phyloP scores from a whole-genome alignment of 2,113 vertebrate species.

The Oncorhynchus keta region DNA sequence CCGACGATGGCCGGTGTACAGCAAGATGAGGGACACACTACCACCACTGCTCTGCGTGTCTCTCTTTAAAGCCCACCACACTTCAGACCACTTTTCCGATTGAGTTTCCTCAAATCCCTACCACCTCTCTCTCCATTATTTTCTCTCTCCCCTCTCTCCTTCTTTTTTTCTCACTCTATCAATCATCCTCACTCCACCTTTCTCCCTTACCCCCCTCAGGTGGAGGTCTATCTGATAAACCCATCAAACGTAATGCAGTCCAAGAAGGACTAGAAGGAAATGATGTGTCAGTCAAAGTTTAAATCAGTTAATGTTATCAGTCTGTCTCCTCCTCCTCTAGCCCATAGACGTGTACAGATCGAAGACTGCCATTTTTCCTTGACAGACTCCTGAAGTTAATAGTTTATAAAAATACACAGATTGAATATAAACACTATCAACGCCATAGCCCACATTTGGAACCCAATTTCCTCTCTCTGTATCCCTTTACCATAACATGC shows the following conservation, averaged over 20 bases:
- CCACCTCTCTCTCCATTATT: constrained; percentile 31
- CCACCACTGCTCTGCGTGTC: constrained; percentile 40
- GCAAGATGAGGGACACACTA: constrained; percentile 56
- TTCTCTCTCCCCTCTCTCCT: neutral
- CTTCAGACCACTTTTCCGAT: constrained; percentile 61
- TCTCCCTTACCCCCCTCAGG: constrained; percentile 4
- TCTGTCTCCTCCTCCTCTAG: constrained; percentile 35
- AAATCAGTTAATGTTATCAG: constrained; percentile 60
- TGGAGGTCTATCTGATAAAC: constrained; percentile 63
- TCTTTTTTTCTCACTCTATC: constrained; percentile 12
- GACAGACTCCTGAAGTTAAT: too few species aligned
- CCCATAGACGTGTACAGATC: constrained; percentile 54
- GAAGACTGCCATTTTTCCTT: constrained; percentile 39
- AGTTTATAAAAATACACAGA: too few species aligned
- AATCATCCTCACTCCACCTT: neutral
- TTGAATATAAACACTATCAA: too few species aligned
- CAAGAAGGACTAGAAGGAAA: constrained; percentile 61
- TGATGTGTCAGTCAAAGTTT: constrained; percentile 72
- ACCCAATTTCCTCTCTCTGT: too few species aligned
- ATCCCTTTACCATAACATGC: too few species aligned
- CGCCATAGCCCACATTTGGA: too few species aligned
- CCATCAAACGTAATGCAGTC: constrained; percentile 62
- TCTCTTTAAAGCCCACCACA: constrained; percentile 60
- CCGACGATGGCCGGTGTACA: constrained; percentile 48
- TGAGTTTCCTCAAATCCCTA: constrained; percentile 62